phyloP scores from a whole-genome alignment of 2,113 vertebrate genomes.

The Bufo gargarizans region DNA sequence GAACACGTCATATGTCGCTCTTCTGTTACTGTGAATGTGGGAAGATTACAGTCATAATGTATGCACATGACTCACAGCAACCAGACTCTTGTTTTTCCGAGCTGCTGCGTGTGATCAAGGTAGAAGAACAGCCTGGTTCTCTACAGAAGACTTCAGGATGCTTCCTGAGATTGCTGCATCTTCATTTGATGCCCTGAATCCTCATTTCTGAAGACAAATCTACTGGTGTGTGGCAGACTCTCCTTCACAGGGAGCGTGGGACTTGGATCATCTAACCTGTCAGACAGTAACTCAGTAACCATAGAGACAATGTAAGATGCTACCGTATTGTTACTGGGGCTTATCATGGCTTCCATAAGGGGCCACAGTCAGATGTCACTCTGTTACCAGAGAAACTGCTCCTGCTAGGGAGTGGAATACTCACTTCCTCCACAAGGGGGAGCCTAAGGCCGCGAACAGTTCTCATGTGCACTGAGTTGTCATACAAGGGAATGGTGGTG shows the following conservation, averaged over 20 bases:
- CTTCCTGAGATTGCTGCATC: neutral
- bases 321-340: neutral
- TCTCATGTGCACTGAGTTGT: neutral
- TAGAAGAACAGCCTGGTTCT: neutral
- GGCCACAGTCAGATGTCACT: neutral
- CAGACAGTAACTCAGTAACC: neutral
- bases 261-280: neutral
- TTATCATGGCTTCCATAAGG: neutral
- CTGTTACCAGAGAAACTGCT: neutral
- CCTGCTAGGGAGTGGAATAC: neutral
- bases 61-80: neutral
- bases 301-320: neutral
- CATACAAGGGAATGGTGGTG: neutral
- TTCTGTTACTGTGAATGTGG: neutral
- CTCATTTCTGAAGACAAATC: neutral
- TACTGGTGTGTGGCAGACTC: neutral
- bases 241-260: neutral
- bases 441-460: neutral
- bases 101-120: neutral
- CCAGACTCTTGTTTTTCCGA: neutral
- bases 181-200: neutral
- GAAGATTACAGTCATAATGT: neutral
- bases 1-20: constrained; percentile 1
- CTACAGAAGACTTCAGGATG: neutral
- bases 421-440: neutral